Evolutionary conservation across 1,140 invertebrate species (phyloP).

Genomic region (Brachionus sp.): DNA sequence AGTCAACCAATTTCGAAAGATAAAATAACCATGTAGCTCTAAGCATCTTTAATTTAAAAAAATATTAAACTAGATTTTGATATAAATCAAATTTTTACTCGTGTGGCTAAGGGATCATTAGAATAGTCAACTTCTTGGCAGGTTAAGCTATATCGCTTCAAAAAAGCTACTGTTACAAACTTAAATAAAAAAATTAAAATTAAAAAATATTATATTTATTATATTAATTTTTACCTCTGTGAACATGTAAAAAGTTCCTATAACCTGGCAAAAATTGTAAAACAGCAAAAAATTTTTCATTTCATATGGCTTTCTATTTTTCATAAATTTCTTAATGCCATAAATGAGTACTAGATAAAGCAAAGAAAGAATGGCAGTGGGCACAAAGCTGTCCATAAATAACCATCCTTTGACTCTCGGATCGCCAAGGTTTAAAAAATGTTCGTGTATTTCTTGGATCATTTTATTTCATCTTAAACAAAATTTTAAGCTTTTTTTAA

Average conservation of each 20-base stretch:
- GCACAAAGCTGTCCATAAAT: not conserved
- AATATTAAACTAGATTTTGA: not conserved
- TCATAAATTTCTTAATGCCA: slow-evolving; percentile 7
- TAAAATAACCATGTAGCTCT: slow-evolving; percentile 49
- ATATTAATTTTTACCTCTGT: not conserved
- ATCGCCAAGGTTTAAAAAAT: not conserved
- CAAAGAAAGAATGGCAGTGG: not conserved
- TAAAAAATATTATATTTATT: not conserved
- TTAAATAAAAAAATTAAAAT: not conserved
- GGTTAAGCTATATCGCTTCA: not conserved
- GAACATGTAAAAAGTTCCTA: slow-evolving; percentile 36
- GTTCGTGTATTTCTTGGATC: not conserved
- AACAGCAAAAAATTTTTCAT: slow-evolving; percentile 16
- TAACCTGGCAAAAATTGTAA: slow-evolving; percentile 35
- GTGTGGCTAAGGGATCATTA: not conserved
- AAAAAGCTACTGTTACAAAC: not conserved
- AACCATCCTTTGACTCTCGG: not conserved
- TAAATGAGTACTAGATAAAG: not conserved
- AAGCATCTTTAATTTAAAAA: slow-evolving; percentile 9
- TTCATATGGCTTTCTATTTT: slow-evolving; percentile 13
- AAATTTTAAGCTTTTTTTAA: not conserved
- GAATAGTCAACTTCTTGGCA: slow-evolving; percentile 28
- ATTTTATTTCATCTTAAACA: not conserved
- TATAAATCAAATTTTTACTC: not conserved
- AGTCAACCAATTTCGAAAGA: slow-evolving; percentile 49